Percentiles rank a stretch among this genome's conserved stretches.
Evolutionary conservation across 2,797 vertebrate species (phyloP).

Genomic region (Mastacembelus armatus): DNA sequence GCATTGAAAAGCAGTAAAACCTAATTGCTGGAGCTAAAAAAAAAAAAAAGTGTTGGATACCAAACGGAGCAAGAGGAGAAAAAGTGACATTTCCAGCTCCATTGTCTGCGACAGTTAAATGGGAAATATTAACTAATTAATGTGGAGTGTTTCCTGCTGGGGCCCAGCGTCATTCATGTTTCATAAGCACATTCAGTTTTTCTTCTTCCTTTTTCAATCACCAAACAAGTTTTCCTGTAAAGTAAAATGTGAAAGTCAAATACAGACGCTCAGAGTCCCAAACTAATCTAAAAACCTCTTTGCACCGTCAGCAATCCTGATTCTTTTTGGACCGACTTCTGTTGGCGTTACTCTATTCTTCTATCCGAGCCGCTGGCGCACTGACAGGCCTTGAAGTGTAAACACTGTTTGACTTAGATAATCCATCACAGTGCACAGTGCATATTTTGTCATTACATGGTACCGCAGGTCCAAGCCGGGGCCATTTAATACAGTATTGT

Average conservation of each 20-base stretch:
- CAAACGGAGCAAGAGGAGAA: constrained; percentile 17
- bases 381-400: background rate
- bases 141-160: constrained; percentile 7
- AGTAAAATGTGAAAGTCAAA: background rate
- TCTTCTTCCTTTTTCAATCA: too few species aligned
- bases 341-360: background rate
- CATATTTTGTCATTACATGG: background rate
- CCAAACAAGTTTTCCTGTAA: too few species aligned
- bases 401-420: background rate
- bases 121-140: constrained; percentile 51
- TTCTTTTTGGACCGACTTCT: background rate
- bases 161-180: constrained; percentile 22
- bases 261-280: background rate
- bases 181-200: background rate
- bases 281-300: background rate
- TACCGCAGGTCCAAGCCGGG: background rate
- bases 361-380: background rate
- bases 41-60: background rate
- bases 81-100: constrained; percentile 34
- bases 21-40: constrained; percentile 20
- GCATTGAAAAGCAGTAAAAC: constrained; percentile 44
- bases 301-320: background rate
- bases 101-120: constrained; percentile 34
- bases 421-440: background rate
- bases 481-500: background rate